Evolutionary conservation across 1,140 invertebrate genomes (phyloP), one percentile per base, ranked within the genome.

Genomic region (Heliothis subflexa): DNA sequence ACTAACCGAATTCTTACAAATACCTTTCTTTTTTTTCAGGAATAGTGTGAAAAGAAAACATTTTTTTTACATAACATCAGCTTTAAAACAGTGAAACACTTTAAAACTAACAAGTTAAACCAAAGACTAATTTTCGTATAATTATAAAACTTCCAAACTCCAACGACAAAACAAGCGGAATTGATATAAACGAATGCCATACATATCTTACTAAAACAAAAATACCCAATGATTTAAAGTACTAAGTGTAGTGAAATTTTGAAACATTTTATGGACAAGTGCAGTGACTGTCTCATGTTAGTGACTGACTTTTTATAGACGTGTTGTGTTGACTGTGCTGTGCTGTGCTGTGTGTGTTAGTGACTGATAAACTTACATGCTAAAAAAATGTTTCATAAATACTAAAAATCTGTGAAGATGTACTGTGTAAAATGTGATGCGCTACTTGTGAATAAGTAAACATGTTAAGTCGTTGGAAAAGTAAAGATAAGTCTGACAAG

Each of bases 381-480:
- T 59, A 54, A 50, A 62, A 25, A 28, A 47, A 40, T 75, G 49
- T 52, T 11, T 52, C 49, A 16, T 7, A 0, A 12, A 62, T 28
- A 64, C 21, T 14, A 62, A 52, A 28, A 78, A 47, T 55, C 50
- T 76, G 54, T 28, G 77, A 83, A 82, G 86, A 78, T 81, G 78
- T 78, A 77, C 55, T 59, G 52, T 75, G 61, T 79, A 75, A 49
- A 25, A 68, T 77, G 55, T 78, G 79, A 61, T 73, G 52, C 57
- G 47, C 9, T 64, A 16, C 61, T 45, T 45, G 62, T 77, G 49
- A 62, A 68, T 45, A 61, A 61, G n/a, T 64, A 55, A 92, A 89
- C 85, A 94, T 94, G 93, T 83, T 94, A 54, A 94, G 93, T 83
- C 91, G 91, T 70, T 94, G 93, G 93, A 94, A 94, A 81, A 94